phyloP scores from a whole-genome alignment of 2,113 vertebrate genomes.

The Salvelinus namaycush region DNA sequence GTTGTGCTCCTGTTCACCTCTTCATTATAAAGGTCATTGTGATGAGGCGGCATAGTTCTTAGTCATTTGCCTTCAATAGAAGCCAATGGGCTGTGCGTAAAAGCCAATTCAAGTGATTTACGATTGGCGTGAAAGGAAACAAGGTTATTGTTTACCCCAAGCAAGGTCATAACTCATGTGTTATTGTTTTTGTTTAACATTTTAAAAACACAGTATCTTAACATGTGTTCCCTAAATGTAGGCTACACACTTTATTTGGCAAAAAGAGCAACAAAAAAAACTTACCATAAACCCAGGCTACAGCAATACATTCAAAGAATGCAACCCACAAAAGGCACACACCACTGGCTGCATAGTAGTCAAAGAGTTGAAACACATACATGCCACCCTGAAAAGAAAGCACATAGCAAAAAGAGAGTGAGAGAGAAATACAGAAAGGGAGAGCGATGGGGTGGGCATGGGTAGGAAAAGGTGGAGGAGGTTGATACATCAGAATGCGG shows the following conservation, averaged over 20 bases:
- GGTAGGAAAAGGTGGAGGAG: constrained; percentile 9
- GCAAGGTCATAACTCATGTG: constrained; percentile 2
- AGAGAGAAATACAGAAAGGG: not conserved
- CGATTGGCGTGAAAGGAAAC: constrained; percentile 26
- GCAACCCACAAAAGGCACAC: constrained; percentile 99
- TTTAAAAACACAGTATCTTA: not conserved
- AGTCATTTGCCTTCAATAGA: constrained; percentile 14
- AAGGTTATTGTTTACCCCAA: constrained; percentile 48
- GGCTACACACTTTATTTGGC: not conserved
- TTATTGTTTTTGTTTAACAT: not conserved
- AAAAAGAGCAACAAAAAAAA: constrained; percentile 9
- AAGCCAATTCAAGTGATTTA: constrained; percentile 52
- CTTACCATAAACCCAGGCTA: constrained; percentile 99
- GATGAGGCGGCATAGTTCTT: constrained; percentile 1
- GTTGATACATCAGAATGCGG: constrained; percentile 46
- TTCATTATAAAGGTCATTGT: constrained; percentile 16
- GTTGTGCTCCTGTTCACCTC: not conserved
- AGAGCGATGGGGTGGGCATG: constrained; percentile 8
- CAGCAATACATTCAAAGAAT: constrained; percentile 99
- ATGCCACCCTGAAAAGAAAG: constrained; percentile 88
- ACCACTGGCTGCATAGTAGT: constrained; percentile 99
- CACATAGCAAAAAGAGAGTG: not conserved
- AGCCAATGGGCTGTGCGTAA: constrained; percentile 1
- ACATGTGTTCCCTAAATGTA: not conserved
- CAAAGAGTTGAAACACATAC: constrained; percentile 99